phyloP scores from a whole-genome alignment of 2,888 invertebrate genomes.

The Scaptomyza tumidula region DNA sequence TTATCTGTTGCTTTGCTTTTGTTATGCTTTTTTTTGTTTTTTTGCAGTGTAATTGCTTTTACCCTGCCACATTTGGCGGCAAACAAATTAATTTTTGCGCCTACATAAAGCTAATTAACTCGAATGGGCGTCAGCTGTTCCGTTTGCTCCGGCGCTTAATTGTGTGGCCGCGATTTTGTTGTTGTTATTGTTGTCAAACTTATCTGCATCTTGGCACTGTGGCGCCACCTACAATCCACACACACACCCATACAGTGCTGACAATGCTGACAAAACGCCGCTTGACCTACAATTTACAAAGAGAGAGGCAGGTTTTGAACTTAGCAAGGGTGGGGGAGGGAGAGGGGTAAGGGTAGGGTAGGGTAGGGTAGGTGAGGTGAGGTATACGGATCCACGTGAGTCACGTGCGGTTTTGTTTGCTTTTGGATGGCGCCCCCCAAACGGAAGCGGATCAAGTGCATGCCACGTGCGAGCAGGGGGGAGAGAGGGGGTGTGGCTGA shows the following conservation, averaged over 20 bases:
- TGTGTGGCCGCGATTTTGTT: slow-evolving; percentile 58
- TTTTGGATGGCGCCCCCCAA: slow-evolving; percentile 39
- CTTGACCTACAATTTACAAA: slow-evolving; percentile 63
- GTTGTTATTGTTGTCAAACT: not conserved
- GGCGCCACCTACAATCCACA: slow-evolving; percentile 37
- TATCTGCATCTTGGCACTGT: slow-evolving; percentile 48
- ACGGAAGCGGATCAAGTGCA: slow-evolving; percentile 72
- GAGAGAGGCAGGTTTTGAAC: not conserved
- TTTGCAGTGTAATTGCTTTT: slow-evolving; percentile 30
- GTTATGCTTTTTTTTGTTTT: slow-evolving; percentile 3
- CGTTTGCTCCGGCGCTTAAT: slow-evolving; percentile 41
- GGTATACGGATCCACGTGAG: slow-evolving; percentile 38
- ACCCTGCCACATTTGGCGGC: slow-evolving; percentile 70
- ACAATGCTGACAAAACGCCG: slow-evolving; percentile 47
- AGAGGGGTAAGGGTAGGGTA: no score
- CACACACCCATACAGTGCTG: slow-evolving; percentile 2
- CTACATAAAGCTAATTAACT: slow-evolving; percentile 75
- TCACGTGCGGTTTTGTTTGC: slow-evolving; percentile 32
- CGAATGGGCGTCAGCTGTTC: slow-evolving; percentile 50
- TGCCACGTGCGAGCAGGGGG: slow-evolving; percentile 18
- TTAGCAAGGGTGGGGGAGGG: not conserved
- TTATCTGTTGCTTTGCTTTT: slow-evolving; percentile 10
- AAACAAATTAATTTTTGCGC: slow-evolving; percentile 78
- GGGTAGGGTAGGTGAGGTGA: no score
- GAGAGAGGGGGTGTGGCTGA: not conserved